phyloP scores from a whole-genome alignment of 2,888 invertebrate species.

The Parapristionchus giblindavisi region DNA sequence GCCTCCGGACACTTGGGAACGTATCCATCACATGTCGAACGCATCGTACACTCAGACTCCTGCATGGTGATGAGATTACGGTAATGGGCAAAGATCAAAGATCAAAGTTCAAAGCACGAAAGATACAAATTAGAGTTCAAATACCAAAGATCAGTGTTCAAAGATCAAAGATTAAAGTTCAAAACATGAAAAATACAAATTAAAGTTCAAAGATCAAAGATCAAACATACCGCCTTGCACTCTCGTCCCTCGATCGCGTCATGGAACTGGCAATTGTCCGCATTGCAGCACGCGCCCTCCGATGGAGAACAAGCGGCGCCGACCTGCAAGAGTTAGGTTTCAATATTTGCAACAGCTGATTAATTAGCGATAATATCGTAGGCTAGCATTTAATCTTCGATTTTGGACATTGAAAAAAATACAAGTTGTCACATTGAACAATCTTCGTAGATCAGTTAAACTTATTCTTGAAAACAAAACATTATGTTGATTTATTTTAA shows the following conservation, averaged over 20 bases:
- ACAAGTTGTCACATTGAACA: no score
- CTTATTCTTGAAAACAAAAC: no score
- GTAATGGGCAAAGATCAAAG: no score
- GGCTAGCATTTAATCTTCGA: no score
- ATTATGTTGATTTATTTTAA: no score
- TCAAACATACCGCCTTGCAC: constrained; percentile 55
- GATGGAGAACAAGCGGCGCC: constrained; percentile 77
- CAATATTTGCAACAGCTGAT: neutral
- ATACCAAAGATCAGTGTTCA: neutral
- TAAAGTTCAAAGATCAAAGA: no score
- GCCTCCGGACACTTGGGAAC: constrained; percentile 89
- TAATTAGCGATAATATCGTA: no score
- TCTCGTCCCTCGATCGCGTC: constrained; percentile 72
- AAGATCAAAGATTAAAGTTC: neutral
- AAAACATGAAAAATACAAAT: no score
- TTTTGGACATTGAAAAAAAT: no score
- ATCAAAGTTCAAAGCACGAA: no score
- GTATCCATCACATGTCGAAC: constrained; percentile 64
- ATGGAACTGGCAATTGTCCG: constrained; percentile 79
- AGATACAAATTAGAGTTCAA: neutral
- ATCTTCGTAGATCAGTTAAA: no score
- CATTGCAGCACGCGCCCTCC: constrained; percentile 95
- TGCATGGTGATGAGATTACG: no score
- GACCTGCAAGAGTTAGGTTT: constrained; percentile 19
- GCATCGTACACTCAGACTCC: constrained; percentile 65